Evolutionary conservation across 2,113 vertebrate species (phyloP).

Genomic region (Anguilla rostrata): DNA sequence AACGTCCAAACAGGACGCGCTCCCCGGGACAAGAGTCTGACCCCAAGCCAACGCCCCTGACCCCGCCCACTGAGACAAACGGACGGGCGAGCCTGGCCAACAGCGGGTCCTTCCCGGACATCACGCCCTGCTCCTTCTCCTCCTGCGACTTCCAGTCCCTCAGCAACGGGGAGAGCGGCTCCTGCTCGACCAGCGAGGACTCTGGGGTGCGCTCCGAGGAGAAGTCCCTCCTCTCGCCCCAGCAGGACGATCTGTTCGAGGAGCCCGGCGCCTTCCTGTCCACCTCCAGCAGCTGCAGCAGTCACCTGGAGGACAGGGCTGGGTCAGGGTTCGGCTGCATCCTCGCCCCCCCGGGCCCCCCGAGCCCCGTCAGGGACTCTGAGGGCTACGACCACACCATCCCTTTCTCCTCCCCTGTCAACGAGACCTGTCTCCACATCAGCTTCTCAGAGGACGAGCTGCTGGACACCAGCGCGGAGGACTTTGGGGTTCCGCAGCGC

Average conservation of each 20-base stretch:
- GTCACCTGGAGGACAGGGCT: constrained; percentile 53
- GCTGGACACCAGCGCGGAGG: constrained; percentile 64
- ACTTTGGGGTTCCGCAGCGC: constrained; percentile 35
- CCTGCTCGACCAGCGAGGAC: constrained; percentile 68
- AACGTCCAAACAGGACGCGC: constrained; percentile 73
- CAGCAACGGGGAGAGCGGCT: constrained; percentile 59
- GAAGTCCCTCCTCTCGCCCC: constrained; percentile 53
- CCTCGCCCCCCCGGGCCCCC: background rate
- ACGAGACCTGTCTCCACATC: constrained; percentile 80
- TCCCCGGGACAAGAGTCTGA: constrained; percentile 64
- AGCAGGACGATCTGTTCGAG: constrained; percentile 62
- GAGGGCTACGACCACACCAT: constrained; percentile 45
- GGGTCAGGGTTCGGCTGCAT: background rate
- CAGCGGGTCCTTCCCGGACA: constrained; percentile 67
- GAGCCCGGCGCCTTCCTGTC: constrained; percentile 57
- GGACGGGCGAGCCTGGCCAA: constrained; percentile 49
- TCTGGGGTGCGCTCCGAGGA: constrained; percentile 63
- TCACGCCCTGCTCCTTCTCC: constrained; percentile 66
- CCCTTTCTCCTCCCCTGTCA: constrained; percentile 60
- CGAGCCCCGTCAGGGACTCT: constrained; percentile 17
- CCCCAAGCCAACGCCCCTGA: constrained; percentile 22
- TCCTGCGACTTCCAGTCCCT: constrained; percentile 66
- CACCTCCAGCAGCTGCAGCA: constrained; percentile 58
- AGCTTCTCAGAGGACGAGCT: constrained; percentile 82
- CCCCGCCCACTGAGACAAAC: constrained; percentile 24